Evolutionary conservation across 1,140 invertebrate species (phyloP).

Genomic region (Cepaea nemoralis): DNA sequence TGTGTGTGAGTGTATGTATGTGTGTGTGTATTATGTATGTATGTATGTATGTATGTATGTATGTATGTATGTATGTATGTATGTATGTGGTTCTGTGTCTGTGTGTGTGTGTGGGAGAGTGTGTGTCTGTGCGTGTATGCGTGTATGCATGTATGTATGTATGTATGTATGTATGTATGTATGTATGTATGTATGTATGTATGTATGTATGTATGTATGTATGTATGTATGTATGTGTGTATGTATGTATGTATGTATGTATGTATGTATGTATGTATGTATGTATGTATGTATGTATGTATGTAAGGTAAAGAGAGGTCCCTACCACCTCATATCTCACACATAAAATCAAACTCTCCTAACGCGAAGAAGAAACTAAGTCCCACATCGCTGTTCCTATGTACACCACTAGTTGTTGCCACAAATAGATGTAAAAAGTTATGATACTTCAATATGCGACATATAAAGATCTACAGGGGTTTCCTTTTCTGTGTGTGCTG

Average conservation of each 20-base stretch:
- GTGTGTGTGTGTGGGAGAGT: background rate
- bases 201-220: conserved; percentile 24
- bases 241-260: conserved; percentile 24
- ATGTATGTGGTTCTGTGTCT: background rate
- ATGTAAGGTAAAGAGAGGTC: background rate
- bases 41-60: conserved; percentile 7
- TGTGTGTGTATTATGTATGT: too few relatives aligned
- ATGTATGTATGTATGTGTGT: conserved; percentile 23
- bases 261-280: conserved; percentile 19
- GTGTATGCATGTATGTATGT: conserved; percentile 24
- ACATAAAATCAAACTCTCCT: too few relatives aligned
- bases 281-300: conserved; percentile 19
- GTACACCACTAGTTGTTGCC: too few relatives aligned
- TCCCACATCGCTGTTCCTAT: too few relatives aligned
- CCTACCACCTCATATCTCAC: too few relatives aligned
- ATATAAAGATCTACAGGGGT: too few relatives aligned
- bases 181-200: conserved; percentile 24
- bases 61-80: conserved; percentile 10
- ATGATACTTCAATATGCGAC: too few relatives aligned
- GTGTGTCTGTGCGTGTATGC: conserved; percentile 16
- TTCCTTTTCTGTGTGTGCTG: too few relatives aligned
- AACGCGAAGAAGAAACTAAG: too few relatives aligned
- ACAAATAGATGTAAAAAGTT: too few relatives aligned
- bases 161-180: conserved; percentile 24
- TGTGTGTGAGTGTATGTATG: background rate